Conservation (phyloP, 2,113 vertebrate genomes). For the Tachysurus vachellii region DNA sequence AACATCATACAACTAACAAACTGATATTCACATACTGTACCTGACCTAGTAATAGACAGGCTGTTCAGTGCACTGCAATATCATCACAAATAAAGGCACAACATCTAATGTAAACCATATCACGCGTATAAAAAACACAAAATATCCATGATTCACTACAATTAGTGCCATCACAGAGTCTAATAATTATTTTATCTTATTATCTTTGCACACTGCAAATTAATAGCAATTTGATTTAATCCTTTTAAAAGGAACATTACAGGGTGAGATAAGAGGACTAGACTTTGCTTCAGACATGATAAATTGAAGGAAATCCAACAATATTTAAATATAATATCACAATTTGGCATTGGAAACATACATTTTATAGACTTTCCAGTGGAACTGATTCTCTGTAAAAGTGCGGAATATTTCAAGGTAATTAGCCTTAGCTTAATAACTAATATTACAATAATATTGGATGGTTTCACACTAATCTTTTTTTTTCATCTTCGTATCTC, state of each 20-base stretch:
- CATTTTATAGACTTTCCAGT: background rate
- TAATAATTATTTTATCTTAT: background rate
- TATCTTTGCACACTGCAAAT: background rate
- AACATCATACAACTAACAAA: background rate
- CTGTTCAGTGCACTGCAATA: background rate
- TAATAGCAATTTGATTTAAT: background rate
- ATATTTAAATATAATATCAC: background rate
- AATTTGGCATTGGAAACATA: background rate
- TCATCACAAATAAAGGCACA: background rate
- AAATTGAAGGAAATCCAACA: background rate
- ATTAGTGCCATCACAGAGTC: background rate
- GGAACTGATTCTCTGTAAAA: background rate
- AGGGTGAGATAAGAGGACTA: background rate
- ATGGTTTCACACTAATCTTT: background rate
- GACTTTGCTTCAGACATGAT: background rate
- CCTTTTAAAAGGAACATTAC: background rate
- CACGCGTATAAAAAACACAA: background rate
- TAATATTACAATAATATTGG: background rate
- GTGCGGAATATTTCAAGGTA: background rate
- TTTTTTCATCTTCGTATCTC: background rate
- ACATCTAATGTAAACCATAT: background rate
- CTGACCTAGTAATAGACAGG: background rate
- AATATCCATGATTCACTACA: background rate
- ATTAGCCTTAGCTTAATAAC: background rate
- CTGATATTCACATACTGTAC: background rate